Evolutionary conservation across 2,113 vertebrate species (phyloP).

Genomic region (Podilymbus podiceps): DNA sequence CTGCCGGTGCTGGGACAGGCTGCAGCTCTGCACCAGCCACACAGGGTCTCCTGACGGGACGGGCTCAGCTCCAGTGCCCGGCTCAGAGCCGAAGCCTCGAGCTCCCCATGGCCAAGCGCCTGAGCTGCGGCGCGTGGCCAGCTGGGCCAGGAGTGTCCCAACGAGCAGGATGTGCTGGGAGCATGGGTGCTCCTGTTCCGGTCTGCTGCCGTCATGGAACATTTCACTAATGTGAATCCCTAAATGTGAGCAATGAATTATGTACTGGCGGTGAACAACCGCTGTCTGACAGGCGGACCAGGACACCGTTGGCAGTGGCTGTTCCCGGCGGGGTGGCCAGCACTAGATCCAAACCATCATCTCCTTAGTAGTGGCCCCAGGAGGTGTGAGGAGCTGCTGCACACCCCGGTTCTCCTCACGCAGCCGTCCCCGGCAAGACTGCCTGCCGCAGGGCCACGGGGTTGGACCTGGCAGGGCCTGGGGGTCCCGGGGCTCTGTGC

Average conservation of each 20-base stretch:
- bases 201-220: neutral
- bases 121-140: accelerated
- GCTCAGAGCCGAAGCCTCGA: neutral
- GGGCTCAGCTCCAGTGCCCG: neutral
- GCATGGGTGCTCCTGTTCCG: neutral
- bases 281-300: neutral
- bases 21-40: neutral
- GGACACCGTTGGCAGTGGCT: accelerated
- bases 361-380: neutral
- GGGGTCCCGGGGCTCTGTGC: neutral
- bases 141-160: neutral
- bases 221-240: neutral
- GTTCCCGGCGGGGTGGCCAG: accelerated
- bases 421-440: no score
- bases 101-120: neutral
- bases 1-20: neutral
- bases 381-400: neutral
- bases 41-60: accelerated
- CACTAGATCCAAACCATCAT: accelerated
- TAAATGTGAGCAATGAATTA: neutral
- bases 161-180: neutral
- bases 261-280: neutral
- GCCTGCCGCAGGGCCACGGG: accelerated
- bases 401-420: accelerated
- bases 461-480: neutral